Evolutionary conservation across 2,797 vertebrate genomes (phyloP).

Genomic region (Sebastes steindachneri): DNA sequence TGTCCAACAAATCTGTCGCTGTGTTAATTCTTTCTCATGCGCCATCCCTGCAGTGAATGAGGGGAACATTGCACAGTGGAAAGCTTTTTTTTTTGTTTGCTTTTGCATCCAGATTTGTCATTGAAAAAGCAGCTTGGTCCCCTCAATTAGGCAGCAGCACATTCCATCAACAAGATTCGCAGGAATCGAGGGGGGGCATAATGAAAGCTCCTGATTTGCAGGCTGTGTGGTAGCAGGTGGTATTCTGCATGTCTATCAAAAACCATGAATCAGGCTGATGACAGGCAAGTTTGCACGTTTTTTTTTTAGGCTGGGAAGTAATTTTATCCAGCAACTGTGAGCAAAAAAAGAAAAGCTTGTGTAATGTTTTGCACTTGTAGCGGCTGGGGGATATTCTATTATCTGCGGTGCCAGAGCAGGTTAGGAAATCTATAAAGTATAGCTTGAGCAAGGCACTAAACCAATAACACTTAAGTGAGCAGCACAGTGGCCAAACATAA

Average conservation of each 20-base stretch:
- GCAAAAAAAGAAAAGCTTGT: neutral
- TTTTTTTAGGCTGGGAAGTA: slow-evolving; percentile 6
- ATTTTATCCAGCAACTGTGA: neutral
- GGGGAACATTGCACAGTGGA: slow-evolving; percentile 22
- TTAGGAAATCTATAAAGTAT: neutral
- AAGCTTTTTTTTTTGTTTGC: slow-evolving; percentile 2
- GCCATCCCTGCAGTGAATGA: slow-evolving; percentile 31
- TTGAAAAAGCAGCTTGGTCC: slow-evolving; percentile 54
- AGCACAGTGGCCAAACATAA: slow-evolving; percentile 11
- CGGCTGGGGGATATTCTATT: neutral
- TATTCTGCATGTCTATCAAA: slow-evolving; percentile 32
- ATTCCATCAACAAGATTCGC: slow-evolving; percentile 37
- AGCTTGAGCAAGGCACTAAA: slow-evolving; percentile 18
- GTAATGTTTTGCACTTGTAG: neutral
- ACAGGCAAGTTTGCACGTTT: slow-evolving; percentile 3
- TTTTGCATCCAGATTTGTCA: slow-evolving; percentile 42
- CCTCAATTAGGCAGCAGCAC: slow-evolving; percentile 25
- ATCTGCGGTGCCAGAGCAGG: neutral
- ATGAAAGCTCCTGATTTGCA: slow-evolving; percentile 38
- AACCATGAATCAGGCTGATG: slow-evolving; percentile 32
- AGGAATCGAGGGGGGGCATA: slow-evolving; percentile 21
- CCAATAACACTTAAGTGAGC: slow-evolving; percentile 8
- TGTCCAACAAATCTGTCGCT: slow-evolving; percentile 64
- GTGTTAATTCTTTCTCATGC: slow-evolving; percentile 49
- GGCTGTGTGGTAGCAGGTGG: slow-evolving; percentile 53